phyloP scores from a whole-genome alignment of 1,140 invertebrate genomes.

The Drosophila carrolli region DNA sequence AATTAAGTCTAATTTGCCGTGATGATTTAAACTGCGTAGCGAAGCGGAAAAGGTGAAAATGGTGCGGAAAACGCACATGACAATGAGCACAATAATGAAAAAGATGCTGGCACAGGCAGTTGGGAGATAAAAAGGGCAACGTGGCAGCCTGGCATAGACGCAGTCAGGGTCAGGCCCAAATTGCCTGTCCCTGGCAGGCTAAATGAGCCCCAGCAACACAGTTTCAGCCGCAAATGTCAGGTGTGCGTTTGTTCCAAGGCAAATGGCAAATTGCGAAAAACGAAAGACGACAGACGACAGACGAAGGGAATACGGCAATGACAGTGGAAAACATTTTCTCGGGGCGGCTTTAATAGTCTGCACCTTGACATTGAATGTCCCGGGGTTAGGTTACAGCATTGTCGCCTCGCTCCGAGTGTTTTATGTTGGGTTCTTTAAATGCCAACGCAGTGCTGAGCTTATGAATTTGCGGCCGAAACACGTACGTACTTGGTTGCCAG shows the following conservation, averaged over 20 bases:
- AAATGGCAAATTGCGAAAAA: not conserved
- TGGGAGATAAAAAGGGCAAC: constrained; percentile 59
- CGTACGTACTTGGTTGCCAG: constrained; percentile 56
- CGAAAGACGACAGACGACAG: too few species aligned
- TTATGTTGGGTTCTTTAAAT: constrained; percentile 66
- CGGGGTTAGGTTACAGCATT: constrained; percentile 50
- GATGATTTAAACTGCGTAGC: constrained; percentile 77
- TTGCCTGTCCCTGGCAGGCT: constrained; percentile 54
- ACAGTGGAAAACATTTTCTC: constrained; percentile 41
- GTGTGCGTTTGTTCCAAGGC: constrained; percentile 35
- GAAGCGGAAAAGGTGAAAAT: constrained; percentile 68
- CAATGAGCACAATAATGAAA: constrained; percentile 50
- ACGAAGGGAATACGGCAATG: constrained; percentile 28
- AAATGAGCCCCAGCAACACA: constrained; percentile 34
- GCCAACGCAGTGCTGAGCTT: constrained; percentile 54
- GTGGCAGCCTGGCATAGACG: constrained; percentile 1
- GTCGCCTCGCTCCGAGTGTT: constrained; percentile 44
- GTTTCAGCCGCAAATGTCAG: constrained; percentile 67
- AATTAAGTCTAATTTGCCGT: constrained; percentile 77
- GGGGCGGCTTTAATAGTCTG: constrained; percentile 56
- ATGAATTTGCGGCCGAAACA: constrained; percentile 63
- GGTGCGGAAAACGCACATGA: constrained; percentile 61
- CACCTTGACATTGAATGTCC: constrained; percentile 73
- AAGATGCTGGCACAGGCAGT: constrained; percentile 44
- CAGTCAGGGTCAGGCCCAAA: constrained; percentile 55